Percentiles rank a stretch among this genome's conserved stretches.
Evolutionary conservation across 1,140 invertebrate genomes (phyloP).

Genomic region (Sinella curviseta): DNA sequence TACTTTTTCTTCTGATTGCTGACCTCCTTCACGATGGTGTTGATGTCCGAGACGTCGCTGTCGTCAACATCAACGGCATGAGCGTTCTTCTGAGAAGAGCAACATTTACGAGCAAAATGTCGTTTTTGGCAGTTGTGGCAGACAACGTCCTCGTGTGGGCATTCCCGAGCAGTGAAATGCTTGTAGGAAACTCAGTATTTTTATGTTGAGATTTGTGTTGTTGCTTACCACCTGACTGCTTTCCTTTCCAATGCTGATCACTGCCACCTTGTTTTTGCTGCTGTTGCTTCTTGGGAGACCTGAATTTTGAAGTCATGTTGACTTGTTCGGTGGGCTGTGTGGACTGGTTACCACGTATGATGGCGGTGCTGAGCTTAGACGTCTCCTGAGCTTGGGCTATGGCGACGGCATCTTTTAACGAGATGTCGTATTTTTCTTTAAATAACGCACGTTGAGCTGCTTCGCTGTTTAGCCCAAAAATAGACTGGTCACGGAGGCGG

Average conservation of each 20-base stretch:
- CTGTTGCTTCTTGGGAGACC: not conserved
- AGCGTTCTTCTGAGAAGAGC: not conserved
- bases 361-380: not conserved
- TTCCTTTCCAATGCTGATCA: not conserved
- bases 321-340: not conserved
- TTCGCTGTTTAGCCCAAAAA: constrained; percentile 36
- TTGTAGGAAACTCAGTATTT: not conserved
- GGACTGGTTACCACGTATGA: not conserved
- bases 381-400: not conserved
- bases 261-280: not conserved
- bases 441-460: constrained; percentile 22
- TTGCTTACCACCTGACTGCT: not conserved
- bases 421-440: not conserved
- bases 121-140: not conserved
- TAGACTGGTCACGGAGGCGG: constrained; percentile 38
- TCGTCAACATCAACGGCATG: too few species aligned
- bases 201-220: not conserved
- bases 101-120: not conserved
- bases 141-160: constrained; percentile 11
- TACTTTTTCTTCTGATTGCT: not conserved
- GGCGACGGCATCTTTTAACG: not conserved
- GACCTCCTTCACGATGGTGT: not conserved
- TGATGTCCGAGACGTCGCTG: not conserved
- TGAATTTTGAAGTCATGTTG: not conserved
- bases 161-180: not conserved